Conservation (phyloP, 2,113 vertebrate genomes). For the Pipra filicauda region DNA sequence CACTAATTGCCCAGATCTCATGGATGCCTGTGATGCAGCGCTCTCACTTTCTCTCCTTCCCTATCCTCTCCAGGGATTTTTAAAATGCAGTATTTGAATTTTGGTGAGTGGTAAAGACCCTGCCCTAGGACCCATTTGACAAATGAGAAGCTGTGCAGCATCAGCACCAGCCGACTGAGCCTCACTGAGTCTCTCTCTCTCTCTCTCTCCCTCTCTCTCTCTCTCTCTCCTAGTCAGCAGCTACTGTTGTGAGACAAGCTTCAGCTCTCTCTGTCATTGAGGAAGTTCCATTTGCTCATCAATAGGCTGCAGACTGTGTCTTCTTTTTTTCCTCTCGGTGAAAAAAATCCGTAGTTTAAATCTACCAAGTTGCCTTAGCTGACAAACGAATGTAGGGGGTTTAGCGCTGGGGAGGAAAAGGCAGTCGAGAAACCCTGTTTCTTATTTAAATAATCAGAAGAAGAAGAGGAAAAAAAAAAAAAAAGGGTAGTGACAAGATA, state of each 20-base stretch:
- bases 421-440: not conserved
- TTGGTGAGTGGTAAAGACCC: slow-evolving; percentile 79
- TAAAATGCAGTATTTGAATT: slow-evolving; percentile 82
- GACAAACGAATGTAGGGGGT: slow-evolving; percentile 63
- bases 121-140: slow-evolving; percentile 83
- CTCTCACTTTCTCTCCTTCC: slow-evolving; percentile 56
- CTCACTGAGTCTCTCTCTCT: slow-evolving; percentile 69
- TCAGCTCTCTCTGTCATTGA: slow-evolving; percentile 73
- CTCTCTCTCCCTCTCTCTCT: slow-evolving; percentile 63
- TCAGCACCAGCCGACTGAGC: slow-evolving; percentile 73
- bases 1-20: slow-evolving; percentile 74
- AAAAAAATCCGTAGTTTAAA: slow-evolving; percentile 43
- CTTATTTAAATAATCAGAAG: slow-evolving; percentile 42
- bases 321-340: slow-evolving; percentile 21
- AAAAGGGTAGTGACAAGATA: slow-evolving; percentile 62
- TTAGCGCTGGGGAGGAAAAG: not conserved
- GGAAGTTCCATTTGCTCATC: slow-evolving; percentile 76
- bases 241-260: slow-evolving; percentile 71
- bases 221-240: slow-evolving; percentile 71
- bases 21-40: slow-evolving; percentile 65
- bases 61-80: slow-evolving; percentile 74
- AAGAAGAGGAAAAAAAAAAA: not conserved
- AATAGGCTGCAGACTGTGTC: slow-evolving; percentile 70
- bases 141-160: slow-evolving; percentile 79
- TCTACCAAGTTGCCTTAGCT: slow-evolving; percentile 72